Conservation (phyloP, 2,888 invertebrate genomes). For the Celastrina argiolus region DNA sequence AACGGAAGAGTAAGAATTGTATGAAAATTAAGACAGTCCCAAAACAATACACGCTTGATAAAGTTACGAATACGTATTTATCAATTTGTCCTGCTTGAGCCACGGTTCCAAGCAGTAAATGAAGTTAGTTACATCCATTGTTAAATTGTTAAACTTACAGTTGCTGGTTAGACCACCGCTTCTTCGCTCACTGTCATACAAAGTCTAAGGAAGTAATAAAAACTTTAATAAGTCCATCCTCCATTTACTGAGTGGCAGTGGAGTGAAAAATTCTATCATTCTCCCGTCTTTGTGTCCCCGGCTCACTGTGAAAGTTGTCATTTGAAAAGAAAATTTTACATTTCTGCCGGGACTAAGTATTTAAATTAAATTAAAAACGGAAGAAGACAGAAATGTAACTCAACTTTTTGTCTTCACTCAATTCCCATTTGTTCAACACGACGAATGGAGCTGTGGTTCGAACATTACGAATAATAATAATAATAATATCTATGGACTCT, state of each 20-base stretch:
- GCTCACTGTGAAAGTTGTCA: not conserved
- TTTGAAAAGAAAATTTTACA: not conserved
- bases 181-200: not conserved
- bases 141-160: not conserved
- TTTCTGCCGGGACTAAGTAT: not conserved
- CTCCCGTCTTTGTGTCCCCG: not conserved
- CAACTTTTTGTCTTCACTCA: not conserved
- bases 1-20: no score
- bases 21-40: no score
- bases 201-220: not conserved
- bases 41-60: no score
- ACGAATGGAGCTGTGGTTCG: not conserved
- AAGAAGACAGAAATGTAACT: not conserved
- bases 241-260: not conserved
- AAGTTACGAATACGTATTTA: no score
- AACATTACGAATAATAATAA: no score
- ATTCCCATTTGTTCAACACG: not conserved
- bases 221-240: slow-evolving; percentile 3
- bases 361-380: not conserved
- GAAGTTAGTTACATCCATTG: not conserved
- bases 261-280: slow-evolving; percentile 16
- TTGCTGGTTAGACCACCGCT: not conserved
- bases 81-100: no score
- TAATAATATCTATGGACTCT: no score
- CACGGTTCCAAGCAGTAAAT: not conserved